These are phyloP conservation scores for Aradus depressus DNA, from an alignment of 2,888 invertebrate genomes.

Conservation along the genomic window DNA sequence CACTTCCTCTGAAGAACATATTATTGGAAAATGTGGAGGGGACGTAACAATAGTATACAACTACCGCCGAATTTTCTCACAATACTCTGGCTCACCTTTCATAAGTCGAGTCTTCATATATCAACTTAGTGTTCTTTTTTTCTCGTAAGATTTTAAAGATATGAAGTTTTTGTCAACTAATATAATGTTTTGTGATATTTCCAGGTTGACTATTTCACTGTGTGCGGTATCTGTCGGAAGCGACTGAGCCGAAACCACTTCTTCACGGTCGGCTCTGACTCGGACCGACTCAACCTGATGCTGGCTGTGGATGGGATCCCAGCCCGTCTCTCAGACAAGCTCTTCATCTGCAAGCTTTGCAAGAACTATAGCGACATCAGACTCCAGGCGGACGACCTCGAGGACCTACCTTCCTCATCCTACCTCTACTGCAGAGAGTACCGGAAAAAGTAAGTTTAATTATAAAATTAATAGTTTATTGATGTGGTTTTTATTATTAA, in stretches of 20 bases:
- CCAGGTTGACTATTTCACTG: constrained; percentile 55
- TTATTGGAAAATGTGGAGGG: no score
- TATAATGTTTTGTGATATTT: background rate
- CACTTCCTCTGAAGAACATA: no score
- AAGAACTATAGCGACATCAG: constrained; percentile 64
- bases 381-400: constrained; percentile 44
- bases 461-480: no score
- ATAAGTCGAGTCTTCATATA: background rate
- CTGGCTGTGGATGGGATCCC: constrained; percentile 47
- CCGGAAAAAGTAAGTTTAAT: constrained; percentile 46
- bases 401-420: constrained; percentile 35
- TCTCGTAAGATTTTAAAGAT: constrained; percentile 3
- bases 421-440: constrained; percentile 49
- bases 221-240: constrained; percentile 65
- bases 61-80: no score
- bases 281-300: constrained; percentile 40
- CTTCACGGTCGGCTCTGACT: constrained; percentile 49
- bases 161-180: no score
- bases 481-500: no score
- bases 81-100: no score
- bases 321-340: constrained; percentile 52
- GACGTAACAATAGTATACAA: no score
- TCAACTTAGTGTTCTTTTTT: background rate
- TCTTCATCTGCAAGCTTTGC: constrained; percentile 71
- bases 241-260: constrained; percentile 65